A percentile compares a stretch with the other conserved stretches of the same genome.
Conservation (phyloP, 2,888 invertebrate species). For the Blastobasis lacticolella region DNA sequence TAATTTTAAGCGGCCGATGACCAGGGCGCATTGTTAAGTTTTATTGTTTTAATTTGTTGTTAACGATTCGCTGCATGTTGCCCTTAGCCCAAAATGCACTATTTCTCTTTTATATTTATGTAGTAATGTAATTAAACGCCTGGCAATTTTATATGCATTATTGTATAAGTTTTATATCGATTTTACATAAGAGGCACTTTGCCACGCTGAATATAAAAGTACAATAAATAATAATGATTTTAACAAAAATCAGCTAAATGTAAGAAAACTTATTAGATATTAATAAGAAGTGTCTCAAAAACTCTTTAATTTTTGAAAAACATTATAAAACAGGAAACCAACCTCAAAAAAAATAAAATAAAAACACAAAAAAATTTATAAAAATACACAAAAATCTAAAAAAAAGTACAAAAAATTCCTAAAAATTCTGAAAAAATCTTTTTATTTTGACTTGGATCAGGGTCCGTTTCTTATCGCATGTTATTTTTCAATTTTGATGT, state of each 20-base stretch:
- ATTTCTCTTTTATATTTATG: constrained; percentile 23
- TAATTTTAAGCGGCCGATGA: too few relatives aligned
- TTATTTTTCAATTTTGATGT: constrained; percentile 18
- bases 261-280: constrained; percentile 64
- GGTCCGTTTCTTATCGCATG: constrained; percentile 30
- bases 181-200: constrained; percentile 61
- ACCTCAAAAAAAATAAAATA: constrained; percentile 34
- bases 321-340: constrained; percentile 37
- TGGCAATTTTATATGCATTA: constrained; percentile 45
- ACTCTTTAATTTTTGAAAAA: constrained; percentile 55
- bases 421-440: constrained; percentile 38
- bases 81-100: constrained; percentile 22
- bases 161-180: constrained; percentile 63
- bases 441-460: constrained; percentile 40
- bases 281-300: constrained; percentile 56
- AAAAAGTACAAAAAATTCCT: constrained; percentile 29
- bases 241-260: constrained; percentile 42
- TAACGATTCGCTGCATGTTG: constrained; percentile 18
- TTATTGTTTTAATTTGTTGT: constrained; percentile 15
- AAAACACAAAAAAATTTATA: constrained; percentile 19
- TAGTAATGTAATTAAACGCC: constrained; percentile 29
- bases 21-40: constrained; percentile 20
- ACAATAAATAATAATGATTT: constrained; percentile 61
- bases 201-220: constrained; percentile 59
- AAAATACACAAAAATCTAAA: constrained; percentile 39